Conservation (phyloP, 2,797 vertebrate genomes). For the Pteronotus mesoamericanus region DNA sequence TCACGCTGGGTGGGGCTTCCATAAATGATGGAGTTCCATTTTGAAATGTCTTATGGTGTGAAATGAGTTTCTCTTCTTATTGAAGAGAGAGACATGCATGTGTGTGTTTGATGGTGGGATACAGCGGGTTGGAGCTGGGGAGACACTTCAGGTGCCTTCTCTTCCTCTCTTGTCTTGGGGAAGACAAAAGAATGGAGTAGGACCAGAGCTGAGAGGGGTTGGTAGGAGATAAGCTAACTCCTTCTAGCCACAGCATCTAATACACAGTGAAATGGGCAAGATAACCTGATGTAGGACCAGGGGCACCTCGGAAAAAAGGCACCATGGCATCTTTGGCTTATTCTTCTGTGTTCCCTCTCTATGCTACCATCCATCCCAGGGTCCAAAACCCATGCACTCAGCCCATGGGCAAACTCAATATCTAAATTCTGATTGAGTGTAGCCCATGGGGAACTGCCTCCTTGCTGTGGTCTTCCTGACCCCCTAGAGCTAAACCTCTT, state of each 20-base stretch:
- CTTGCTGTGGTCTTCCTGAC: not conserved
- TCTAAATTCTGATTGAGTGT: not conserved
- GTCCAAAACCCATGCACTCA: not conserved
- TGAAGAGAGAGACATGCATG: not conserved
- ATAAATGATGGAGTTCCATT: not conserved
- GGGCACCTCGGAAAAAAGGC: not conserved
- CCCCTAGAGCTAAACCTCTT: not conserved
- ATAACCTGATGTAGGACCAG: not conserved
- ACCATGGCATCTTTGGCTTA: rapidly evolving
- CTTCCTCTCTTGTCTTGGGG: not conserved
- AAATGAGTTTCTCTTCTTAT: not conserved
- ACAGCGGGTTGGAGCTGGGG: not conserved
- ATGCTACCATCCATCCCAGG: not conserved
- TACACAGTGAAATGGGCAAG: not conserved
- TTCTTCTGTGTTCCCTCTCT: not conserved
- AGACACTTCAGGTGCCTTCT: not conserved
- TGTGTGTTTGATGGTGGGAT: not conserved
- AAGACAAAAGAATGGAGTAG: not conserved
- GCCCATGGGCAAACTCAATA: not conserved
- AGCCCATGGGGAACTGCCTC: too few relatives aligned
- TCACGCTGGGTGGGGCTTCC: slow-evolving; percentile 26
- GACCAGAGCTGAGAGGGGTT: not conserved
- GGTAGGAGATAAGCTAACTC: not conserved
- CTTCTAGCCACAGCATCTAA: too few relatives aligned
- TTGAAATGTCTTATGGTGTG: not conserved